Percentiles rank a stretch among this genome's conserved stretches.
Evolutionary conservation across 2,113 vertebrate genomes (phyloP).

Genomic region (Tretioscincus oriximinensis): DNA sequence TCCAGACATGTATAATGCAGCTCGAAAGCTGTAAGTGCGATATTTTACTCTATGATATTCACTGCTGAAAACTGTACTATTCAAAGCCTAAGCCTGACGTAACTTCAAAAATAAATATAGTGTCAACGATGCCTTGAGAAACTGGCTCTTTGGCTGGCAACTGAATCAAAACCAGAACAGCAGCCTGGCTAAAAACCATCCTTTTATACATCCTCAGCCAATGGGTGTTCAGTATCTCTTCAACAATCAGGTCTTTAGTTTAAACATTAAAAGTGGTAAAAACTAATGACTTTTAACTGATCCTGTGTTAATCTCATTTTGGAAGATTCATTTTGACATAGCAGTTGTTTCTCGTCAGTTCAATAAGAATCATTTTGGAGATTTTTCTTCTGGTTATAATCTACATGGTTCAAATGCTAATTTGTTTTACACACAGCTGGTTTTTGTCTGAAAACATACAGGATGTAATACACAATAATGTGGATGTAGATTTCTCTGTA

Average conservation of each 20-base stretch:
- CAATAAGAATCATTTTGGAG: constrained; percentile 64
- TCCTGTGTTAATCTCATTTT: constrained; percentile 43
- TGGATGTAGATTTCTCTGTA: constrained; percentile 12
- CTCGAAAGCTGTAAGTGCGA: constrained; percentile 94
- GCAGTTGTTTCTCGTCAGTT: constrained; percentile 73
- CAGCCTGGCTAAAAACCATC: background rate
- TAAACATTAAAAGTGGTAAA: too few species aligned
- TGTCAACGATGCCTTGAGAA: too few species aligned
- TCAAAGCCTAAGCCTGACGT: background rate
- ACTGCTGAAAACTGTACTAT: background rate
- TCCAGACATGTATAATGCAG: constrained; percentile 98
- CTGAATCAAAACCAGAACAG: background rate
- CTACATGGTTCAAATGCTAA: constrained; percentile 64
- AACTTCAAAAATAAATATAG: too few species aligned
- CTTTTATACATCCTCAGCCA: too few species aligned
- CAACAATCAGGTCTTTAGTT: too few species aligned
- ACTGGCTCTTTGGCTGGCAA: too few species aligned
- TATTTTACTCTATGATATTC: background rate
- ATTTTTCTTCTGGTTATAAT: constrained; percentile 67
- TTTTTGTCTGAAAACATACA: constrained; percentile 45
- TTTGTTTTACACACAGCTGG: constrained; percentile 61
- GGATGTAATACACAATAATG: constrained; percentile 3
- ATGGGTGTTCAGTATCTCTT: too few species aligned
- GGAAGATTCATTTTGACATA: constrained; percentile 71
- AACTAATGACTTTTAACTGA: too few species aligned